Conservation (phyloP, 2,888 invertebrate species). For the Calliscelio sp. region DNA sequence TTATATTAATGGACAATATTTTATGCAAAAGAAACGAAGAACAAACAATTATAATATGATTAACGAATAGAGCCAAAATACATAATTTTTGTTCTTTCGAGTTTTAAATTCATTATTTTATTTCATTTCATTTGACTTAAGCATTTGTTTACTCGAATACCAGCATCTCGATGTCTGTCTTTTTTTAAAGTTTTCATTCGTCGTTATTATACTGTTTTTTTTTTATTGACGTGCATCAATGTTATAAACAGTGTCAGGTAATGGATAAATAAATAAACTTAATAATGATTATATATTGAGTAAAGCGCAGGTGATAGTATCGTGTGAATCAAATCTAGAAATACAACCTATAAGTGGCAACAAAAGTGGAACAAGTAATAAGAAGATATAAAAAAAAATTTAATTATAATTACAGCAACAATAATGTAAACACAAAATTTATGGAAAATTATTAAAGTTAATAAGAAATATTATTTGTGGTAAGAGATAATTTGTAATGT, state of each 20-base stretch:
- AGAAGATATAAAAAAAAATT: no score
- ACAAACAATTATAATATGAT: no score
- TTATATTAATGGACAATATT: no score
- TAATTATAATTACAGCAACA: no score
- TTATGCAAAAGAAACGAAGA: constrained; percentile 54
- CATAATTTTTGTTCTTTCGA: constrained; percentile 1
- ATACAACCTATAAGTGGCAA: constrained; percentile 42
- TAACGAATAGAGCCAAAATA: constrained; percentile 19
- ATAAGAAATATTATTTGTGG: constrained; percentile 67
- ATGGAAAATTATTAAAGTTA: no score
- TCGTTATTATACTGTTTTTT: no score
- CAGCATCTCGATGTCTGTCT: no score
- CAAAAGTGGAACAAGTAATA: constrained; percentile 38
- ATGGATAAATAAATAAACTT: no score
- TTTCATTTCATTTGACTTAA: background rate
- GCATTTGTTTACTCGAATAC: constrained; percentile 33
- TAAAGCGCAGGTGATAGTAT: constrained; percentile 69
- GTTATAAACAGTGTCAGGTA: constrained; percentile 68
- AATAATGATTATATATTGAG: constrained; percentile 37
- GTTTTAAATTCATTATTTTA: background rate
- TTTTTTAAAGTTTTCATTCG: background rate
- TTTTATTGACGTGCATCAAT: constrained; percentile 44
- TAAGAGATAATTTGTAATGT: constrained; percentile 71
- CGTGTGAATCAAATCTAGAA: constrained; percentile 65
- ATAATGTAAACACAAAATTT: no score